Evolutionary conservation across 2,113 vertebrate species (phyloP), one percentile per base, ranked within the genome.

Genomic region (Tachycineta bicolor): DNA sequence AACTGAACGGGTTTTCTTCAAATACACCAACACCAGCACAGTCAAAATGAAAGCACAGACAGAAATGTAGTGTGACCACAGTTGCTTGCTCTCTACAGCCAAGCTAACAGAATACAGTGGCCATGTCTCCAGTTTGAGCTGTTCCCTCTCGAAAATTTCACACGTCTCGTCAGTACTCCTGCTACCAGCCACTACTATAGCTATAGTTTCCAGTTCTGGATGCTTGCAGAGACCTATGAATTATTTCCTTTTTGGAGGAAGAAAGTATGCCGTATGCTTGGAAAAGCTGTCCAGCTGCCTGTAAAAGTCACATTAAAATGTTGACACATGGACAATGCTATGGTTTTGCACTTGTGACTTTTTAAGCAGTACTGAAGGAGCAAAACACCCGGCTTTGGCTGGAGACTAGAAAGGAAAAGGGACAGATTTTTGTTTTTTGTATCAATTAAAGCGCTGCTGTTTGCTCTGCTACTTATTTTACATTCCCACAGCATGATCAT

Each of bases 311-410:
- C 19, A 29, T 56, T 58, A 75, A 75, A 47, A 58, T 47, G 39
- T 0, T 39, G 15, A 59, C 33, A 79, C 0, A 15, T 6, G 26
- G 18, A 59, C 26, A 44, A 44, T 0, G 0, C 21, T 14, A 12
- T 7, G 46, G 37, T 34, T 91, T 44, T 58, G 52, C 9, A 8
- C 33, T 91, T 53, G 14, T 31, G 52, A 49, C 22, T 22, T 63
- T 50, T 2, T 31, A 44, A 65, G 24, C 6, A 55, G 55, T 6
- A 22, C 7, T 43, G 23, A 74, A 68, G 33, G 26, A 90, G 62
- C 25, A 80, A 28, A 94, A 69, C 14, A 80, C 3, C 9, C 26
- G 86, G 11, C 16, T 78, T 78, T 67, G 17, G 19, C 14, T 41
- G 26, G 14, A 90, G 44, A 31, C 2, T 6, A 37, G 5, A 78